Base-by-base conservation (phyloP, 2,888 invertebrate genomes). In the Xestia xanthographa region DNA sequence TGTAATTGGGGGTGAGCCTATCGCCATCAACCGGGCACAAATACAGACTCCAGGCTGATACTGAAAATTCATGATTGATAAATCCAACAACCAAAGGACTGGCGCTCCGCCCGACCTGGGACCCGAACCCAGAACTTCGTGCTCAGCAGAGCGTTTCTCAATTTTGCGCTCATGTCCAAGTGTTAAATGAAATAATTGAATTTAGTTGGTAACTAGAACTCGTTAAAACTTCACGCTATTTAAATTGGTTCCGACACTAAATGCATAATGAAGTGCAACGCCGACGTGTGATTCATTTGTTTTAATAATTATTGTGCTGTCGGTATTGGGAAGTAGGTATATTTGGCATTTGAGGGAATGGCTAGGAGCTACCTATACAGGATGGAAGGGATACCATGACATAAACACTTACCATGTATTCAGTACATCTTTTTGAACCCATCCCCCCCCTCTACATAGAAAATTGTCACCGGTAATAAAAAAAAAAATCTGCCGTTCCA, bases 241-340 rank as follows among this genome's bases (percentile, higher is more conserved):
- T 45, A 77, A 77, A 77, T 62, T 69, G 17, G 76, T 26, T 77
- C 34, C 69, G 50, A 53, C 22, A 45, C 69, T 77, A 77, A 77
- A 45, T 69, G 34, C 43, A n/a, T 62, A 53, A 77, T 45, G 34
- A 38, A 77, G 60, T 62, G 77, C 58, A 50, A 45, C 45, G 20
- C 50, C 26, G 41, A 17, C 20, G 1, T 48, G n/a, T 12, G 11
- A 60, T n/a, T 43, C 8, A 68, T 77, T 48, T 20, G 34, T 77
- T 62, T 76, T 62, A 62, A 53, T 50, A 62, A 69, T 69, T 34
- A 38, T 34, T 53, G 5, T 38, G 43, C 6, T 26, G 8, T 26
- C 17, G 34, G 9, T 29, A 62, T 26, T 38, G 5, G 12, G 5
- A 22, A 58, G 6, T 58, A 34, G 34, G 34, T 34, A 11, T 11